A percentile compares a stretch with the other conserved stretches of the same genome.
phyloP scores from a whole-genome alignment of 2,113 vertebrate genomes.

The Tyrannus savana region DNA sequence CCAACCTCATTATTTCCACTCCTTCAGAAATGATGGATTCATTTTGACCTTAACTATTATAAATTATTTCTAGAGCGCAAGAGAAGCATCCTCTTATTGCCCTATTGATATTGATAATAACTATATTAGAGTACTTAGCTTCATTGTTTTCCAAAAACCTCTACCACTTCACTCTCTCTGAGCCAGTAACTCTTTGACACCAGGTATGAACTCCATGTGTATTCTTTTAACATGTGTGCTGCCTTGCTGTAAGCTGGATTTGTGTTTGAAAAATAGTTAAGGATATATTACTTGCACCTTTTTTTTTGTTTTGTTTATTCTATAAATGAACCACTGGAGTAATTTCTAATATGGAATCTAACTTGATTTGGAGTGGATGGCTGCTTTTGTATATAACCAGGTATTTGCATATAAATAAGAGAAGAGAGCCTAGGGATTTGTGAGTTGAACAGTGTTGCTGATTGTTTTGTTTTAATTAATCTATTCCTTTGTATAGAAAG shows the following conservation, averaged over 20 bases:
- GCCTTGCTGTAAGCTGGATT: not conserved
- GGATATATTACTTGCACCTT: not conserved
- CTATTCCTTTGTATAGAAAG: not conserved
- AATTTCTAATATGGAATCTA: not conserved
- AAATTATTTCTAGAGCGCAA: not conserved
- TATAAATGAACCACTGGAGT: not conserved
- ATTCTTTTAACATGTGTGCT: not conserved
- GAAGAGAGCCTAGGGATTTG: not conserved
- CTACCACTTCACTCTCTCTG: not conserved
- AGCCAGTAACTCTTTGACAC: not conserved
- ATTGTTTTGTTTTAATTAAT: not conserved
- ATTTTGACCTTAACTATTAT: not conserved
- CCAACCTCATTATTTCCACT: not conserved
- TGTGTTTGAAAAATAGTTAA: not conserved
- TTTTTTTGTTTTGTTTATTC: not conserved
- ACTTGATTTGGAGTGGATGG: not conserved
- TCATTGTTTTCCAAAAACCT: not conserved
- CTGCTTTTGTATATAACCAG: not conserved
- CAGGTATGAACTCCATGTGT: not conserved
- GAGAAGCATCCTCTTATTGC: not conserved
- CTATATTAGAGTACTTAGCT: not conserved
- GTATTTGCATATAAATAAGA: not conserved
- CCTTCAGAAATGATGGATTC: not conserved
- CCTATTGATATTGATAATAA: not conserved
- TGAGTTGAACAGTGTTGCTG: not conserved